phyloP scores from a whole-genome alignment of 2,113 vertebrate genomes.

The Brachionichthys hirsutus region DNA sequence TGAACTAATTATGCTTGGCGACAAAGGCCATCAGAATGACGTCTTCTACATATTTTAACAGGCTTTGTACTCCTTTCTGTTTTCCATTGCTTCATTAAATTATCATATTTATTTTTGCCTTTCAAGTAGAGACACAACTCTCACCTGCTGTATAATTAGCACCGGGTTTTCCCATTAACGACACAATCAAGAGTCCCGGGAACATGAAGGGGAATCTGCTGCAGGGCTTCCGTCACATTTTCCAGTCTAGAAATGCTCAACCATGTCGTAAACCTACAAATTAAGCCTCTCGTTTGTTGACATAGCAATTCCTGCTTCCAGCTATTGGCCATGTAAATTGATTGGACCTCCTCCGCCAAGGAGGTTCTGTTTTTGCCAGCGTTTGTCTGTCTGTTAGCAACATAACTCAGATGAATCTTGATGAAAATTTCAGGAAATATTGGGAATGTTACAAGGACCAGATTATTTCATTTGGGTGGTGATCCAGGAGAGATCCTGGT shows the following conservation, averaged over 20 bases:
- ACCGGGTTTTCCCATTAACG: slow-evolving; percentile 11
- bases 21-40: slow-evolving; percentile 32
- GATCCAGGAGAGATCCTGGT: too few relatives aligned
- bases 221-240: too few relatives aligned
- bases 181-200: not conserved
- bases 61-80: slow-evolving; percentile 10
- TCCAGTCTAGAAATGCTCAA: too few relatives aligned
- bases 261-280: not conserved
- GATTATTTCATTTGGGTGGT: too few relatives aligned
- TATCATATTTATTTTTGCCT: not conserved
- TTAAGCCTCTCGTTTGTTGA: slow-evolving; percentile 6
- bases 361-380: too few relatives aligned
- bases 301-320: slow-evolving; percentile 19
- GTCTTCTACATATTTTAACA: slow-evolving; percentile 51
- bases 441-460: too few relatives aligned
- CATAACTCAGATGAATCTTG: too few relatives aligned
- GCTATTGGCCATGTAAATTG: slow-evolving; percentile 59
- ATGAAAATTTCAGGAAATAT: too few relatives aligned
- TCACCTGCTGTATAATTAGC: slow-evolving; percentile 10
- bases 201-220: slow-evolving; percentile 19
- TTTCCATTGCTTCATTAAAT: slow-evolving; percentile 4
- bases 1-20: slow-evolving; percentile 42
- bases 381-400: too few relatives aligned
- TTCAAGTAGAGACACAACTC: not conserved
- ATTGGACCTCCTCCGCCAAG: too few relatives aligned